Evolutionary conservation across 2,113 vertebrate genomes (phyloP).

Genomic region (Austrofundulus limnaeus): DNA sequence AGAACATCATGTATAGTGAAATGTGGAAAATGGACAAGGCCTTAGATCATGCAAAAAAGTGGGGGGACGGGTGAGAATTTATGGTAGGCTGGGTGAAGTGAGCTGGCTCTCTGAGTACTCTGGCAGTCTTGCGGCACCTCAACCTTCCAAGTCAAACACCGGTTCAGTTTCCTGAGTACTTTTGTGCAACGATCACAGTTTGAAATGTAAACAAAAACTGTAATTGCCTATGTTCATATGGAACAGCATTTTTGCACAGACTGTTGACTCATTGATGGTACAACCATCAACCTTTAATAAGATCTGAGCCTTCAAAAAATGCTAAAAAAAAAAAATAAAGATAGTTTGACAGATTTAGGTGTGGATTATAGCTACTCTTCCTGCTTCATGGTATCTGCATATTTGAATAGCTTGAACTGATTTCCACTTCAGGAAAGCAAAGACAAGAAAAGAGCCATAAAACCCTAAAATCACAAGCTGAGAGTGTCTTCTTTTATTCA

Average conservation of each 20-base stretch:
- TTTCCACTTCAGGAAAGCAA: slow-evolving; percentile 25
- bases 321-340: too few relatives aligned
- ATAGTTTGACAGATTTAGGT: background rate
- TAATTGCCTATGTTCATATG: slow-evolving; percentile 44
- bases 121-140: slow-evolving; percentile 50
- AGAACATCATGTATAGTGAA: slow-evolving; percentile 45
- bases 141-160: slow-evolving; percentile 70
- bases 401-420: slow-evolving; percentile 17
- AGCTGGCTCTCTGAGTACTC: slow-evolving; percentile 39
- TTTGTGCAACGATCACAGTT: slow-evolving; percentile 55
- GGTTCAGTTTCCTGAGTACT: slow-evolving; percentile 54
- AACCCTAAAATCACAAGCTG: slow-evolving; percentile 24
- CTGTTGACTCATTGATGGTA: slow-evolving; percentile 2
- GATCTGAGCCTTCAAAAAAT: background rate
- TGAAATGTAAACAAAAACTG: slow-evolving; percentile 54
- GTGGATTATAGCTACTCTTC: background rate
- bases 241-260: slow-evolving; percentile 17
- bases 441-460: slow-evolving; percentile 14
- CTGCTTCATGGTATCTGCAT: slow-evolving; percentile 1
- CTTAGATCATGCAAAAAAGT: slow-evolving; percentile 22
- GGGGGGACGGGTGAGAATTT: slow-evolving; percentile 64
- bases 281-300: slow-evolving; percentile 16
- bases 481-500: slow-evolving; percentile 48
- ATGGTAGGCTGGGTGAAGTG: slow-evolving; percentile 50
- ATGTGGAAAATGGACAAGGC: slow-evolving; percentile 57